Conservation (phyloP, 2,113 vertebrate genomes). For the Henicopernis longicauda region DNA sequence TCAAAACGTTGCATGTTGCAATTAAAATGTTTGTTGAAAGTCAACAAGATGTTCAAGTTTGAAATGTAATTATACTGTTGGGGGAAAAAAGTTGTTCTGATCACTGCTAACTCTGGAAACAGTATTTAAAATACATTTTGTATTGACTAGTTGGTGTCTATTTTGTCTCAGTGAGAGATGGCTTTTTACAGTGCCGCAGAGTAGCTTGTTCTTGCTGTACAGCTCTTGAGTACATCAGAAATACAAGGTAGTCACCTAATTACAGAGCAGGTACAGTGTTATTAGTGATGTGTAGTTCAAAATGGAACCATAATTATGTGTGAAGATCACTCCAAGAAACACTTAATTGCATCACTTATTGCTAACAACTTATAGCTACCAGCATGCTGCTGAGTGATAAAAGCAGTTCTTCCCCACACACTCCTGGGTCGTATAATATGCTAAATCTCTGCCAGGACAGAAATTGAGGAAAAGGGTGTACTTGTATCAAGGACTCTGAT, state of each 20-base stretch:
- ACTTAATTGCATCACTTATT: conserved; percentile 59
- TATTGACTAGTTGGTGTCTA: conserved; percentile 4
- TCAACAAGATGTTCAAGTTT: not conserved
- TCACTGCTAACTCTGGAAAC: not conserved
- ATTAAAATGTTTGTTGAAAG: not conserved
- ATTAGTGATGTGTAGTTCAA: conserved; percentile 37
- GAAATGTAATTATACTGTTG: not conserved
- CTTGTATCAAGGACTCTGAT: not conserved
- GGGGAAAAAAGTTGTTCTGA: not conserved
- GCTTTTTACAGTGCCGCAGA: not conserved
- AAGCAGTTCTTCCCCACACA: conserved; percentile 3
- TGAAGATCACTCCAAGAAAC: conserved; percentile 60
- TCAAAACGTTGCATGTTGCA: accelerated
- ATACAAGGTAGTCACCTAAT: conserved; percentile 55
- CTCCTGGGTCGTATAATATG: not conserved
- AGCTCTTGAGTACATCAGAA: not conserved
- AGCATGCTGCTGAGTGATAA: conserved; percentile 32
- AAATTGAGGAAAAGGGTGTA: not conserved
- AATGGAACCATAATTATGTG: conserved; percentile 56
- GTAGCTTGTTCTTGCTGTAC: conserved; percentile 11
- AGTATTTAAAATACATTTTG: not conserved
- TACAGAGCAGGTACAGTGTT: conserved; percentile 55
- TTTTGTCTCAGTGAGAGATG: not conserved
- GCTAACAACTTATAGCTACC: conserved; percentile 27
- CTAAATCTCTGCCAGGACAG: not conserved